Evolutionary conservation across 2,113 vertebrate genomes (phyloP).

Genomic region (Tupaia chinensis): DNA sequence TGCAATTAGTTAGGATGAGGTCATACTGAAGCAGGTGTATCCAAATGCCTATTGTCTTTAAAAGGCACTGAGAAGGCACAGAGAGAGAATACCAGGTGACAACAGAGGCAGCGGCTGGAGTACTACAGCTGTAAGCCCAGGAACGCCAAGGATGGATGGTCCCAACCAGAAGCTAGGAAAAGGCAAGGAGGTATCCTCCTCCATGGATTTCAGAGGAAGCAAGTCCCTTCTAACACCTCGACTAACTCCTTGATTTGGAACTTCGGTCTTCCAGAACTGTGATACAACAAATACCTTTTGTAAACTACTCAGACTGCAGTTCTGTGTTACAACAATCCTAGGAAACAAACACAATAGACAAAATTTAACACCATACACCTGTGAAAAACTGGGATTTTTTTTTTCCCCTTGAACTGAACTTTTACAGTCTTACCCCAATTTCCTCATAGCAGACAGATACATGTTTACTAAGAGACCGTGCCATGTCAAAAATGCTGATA

Average conservation of each 20-base stretch:
- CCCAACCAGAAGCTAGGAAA: background rate
- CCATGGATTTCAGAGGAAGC: background rate
- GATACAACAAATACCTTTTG: background rate
- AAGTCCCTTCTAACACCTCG: background rate
- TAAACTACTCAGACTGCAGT: background rate
- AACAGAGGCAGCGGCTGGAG: background rate
- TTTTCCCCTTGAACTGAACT: background rate
- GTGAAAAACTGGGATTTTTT: slow-evolving; percentile 76
- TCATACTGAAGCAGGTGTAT: background rate
- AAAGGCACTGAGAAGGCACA: background rate
- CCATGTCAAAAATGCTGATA: slow-evolving; percentile 62
- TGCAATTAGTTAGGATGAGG: background rate
- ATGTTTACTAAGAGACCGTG: slow-evolving; percentile 78
- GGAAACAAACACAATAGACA: background rate
- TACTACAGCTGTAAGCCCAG: background rate
- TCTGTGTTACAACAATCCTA: background rate
- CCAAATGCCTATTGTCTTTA: background rate
- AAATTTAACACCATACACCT: slow-evolving; percentile 78
- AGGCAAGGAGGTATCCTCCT: background rate
- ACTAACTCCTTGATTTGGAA: background rate
- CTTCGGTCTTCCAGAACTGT: background rate
- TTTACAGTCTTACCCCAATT: background rate
- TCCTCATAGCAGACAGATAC: background rate
- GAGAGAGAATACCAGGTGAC: background rate
- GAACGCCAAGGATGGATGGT: too few relatives aligned